These are phyloP conservation scores for Artemia sp. DNA, from an alignment of 2,888 invertebrate genomes.

Conservation along the genomic window DNA sequence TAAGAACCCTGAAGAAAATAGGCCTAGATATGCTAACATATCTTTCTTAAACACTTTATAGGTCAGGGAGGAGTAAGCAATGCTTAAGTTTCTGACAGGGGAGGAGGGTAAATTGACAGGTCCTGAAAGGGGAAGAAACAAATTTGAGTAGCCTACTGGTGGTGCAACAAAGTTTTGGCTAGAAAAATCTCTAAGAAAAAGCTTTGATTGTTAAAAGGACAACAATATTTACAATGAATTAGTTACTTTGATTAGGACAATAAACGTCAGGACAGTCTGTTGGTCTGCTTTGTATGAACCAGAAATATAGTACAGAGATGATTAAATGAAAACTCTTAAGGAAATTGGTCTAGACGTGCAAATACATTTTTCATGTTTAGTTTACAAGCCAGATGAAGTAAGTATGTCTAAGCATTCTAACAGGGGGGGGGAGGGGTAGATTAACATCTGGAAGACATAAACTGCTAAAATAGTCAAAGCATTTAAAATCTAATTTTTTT, in stretches of 20 bases:
- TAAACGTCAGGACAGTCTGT: neutral
- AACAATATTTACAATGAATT: neutral
- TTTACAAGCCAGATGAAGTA: conserved; percentile 15
- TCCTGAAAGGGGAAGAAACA: neutral
- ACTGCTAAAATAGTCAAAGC: too few species aligned
- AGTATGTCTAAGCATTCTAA: too few species aligned
- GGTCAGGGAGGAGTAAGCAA: too few species aligned
- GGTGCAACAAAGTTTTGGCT: neutral
- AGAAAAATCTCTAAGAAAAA: neutral
- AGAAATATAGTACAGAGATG: neutral
- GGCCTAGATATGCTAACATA: too few species aligned
- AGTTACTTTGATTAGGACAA: conserved; percentile 2
- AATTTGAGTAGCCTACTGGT: neutral
- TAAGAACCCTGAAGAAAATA: neutral
- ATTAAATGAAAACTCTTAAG: too few species aligned
- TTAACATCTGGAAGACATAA: too few species aligned
- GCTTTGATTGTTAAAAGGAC: neutral
- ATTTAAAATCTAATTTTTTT: too few species aligned
- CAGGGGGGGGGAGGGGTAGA: too few species aligned
- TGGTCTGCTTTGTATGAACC: conserved; percentile 17
- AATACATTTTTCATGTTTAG: conserved; percentile 2
- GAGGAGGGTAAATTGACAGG: too few species aligned
- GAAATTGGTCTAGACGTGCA: neutral
- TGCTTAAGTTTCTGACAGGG: too few species aligned
- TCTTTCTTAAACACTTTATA: too few species aligned